phyloP scores from a whole-genome alignment of 2,113 vertebrate genomes.

The Muntiacus reevesi region DNA sequence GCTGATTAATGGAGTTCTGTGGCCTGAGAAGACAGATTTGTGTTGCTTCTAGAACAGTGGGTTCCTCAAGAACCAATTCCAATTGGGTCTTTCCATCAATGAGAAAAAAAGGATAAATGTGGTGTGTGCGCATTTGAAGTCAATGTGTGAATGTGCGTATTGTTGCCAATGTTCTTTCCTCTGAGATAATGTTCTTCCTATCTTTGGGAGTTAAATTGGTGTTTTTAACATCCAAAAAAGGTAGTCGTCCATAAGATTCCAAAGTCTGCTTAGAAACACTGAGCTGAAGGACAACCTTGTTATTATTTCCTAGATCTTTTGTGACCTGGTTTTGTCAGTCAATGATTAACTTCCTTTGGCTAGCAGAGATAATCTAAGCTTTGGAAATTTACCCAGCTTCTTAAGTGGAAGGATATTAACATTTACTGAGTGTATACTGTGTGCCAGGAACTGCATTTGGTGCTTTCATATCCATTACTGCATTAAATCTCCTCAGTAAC shows the following conservation, averaged over 20 bases:
- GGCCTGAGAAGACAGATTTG: background rate
- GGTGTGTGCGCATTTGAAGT: background rate
- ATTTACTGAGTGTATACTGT: background rate
- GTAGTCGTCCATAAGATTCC: background rate
- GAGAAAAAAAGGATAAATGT: background rate
- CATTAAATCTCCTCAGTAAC: background rate
- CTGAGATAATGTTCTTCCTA: background rate
- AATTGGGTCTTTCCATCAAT: background rate
- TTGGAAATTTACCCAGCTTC: conserved; percentile 45
- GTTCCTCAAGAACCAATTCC: background rate
- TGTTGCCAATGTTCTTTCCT: background rate
- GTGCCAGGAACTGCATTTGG: background rate
- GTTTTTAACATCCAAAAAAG: background rate
- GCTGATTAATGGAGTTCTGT: background rate
- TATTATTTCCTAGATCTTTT: conserved; percentile 26
- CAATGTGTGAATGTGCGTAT: rapidly evolving
- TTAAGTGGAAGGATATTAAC: background rate
- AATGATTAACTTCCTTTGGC: conserved; percentile 65
- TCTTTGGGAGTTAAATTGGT: background rate
- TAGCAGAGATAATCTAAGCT: conserved; percentile 28
- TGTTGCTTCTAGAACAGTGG: background rate
- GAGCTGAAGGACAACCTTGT: conserved; percentile 32
- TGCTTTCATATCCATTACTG: background rate
- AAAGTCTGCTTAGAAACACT: conserved; percentile 14
- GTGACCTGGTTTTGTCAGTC: conserved; percentile 51